These are phyloP conservation scores for Strigamia maritima DNA, from an alignment of 2,888 invertebrate genomes.

Conservation along the genomic window DNA sequence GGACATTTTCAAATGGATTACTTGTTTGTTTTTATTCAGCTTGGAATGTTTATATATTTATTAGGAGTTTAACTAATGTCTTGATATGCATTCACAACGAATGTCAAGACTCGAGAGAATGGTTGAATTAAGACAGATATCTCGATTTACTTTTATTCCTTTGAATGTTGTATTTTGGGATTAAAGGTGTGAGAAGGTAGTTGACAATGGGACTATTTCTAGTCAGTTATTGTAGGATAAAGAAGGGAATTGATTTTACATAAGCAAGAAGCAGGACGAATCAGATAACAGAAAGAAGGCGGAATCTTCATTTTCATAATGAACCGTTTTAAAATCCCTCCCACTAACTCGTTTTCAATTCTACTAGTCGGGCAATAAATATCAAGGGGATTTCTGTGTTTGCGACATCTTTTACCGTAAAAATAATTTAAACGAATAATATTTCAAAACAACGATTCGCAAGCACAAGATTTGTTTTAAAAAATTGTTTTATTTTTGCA, in stretches of 20 bases:
- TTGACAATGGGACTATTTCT: neutral
- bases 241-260: constrained; percentile 25
- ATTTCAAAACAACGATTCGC: too few species aligned
- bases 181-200: neutral
- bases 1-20: neutral
- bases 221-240: neutral
- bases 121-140: constrained; percentile 25
- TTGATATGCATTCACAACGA: neutral
- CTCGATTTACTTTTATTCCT: neutral
- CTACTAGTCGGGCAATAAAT: constrained; percentile 5
- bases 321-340: constrained; percentile 30
- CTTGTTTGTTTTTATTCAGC: neutral
- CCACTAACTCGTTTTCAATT: constrained; percentile 21
- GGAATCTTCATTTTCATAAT: constrained; percentile 34
- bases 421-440: neutral
- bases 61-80: constrained; percentile 25
- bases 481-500: neutral
- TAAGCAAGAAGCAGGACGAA: constrained; percentile 22
- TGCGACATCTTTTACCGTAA: neutral
- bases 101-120: constrained; percentile 17
- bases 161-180: neutral
- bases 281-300: constrained; percentile 22
- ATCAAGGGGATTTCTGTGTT: neutral
- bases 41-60: neutral
- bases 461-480: too few species aligned